Evolutionary conservation across 2,113 vertebrate genomes (phyloP), one percentile per base, ranked within the genome.

Genomic region (Prunella himalayana): DNA sequence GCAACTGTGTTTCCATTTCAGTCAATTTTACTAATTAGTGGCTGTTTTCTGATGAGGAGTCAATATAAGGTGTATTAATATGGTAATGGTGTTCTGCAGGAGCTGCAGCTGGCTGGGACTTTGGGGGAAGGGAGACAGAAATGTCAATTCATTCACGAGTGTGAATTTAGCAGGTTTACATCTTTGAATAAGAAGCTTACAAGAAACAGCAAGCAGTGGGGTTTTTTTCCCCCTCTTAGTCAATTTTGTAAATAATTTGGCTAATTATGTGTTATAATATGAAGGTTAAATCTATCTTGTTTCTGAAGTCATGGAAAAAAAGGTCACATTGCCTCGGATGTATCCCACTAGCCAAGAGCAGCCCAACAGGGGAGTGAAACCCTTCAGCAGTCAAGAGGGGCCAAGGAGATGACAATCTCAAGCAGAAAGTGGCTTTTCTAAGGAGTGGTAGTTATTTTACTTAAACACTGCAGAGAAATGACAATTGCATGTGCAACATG

Each of bases 381-480:
- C 53, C n/a, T 64, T 73, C 65, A 41, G 53, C 39, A 76, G 54
- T 20, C 23, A 37, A 37, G 20, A 42, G 68, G 27, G 68, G 51
- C 45, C 60, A 11, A 45, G 19, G 30, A 90, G 73, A 79, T 72
- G 82, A 88, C 63, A 71, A 15, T 77, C 87, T 82, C 53, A 77
- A 90, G 72, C 44, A 60, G 49, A 81, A 79, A 65, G 11, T 41
- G 13, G 17, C 14, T 93, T 83, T 82, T 83, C 51, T 61, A 53
- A 41, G 56, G 13, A 33, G 9, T 53, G 31, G 23, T 76, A 73
- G 64, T 60, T 61, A 69, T 86, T 82, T 90, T 82, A 79, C 77
- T 75, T 54, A 87, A 90, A 70, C 24, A 61, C 71, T 93, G n/a
- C 15, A 79, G 82, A 90, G 65, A 96, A 94, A 98, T 70, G 76